phyloP scores from a whole-genome alignment of 2,113 vertebrate species.

The Gallinago media region DNA sequence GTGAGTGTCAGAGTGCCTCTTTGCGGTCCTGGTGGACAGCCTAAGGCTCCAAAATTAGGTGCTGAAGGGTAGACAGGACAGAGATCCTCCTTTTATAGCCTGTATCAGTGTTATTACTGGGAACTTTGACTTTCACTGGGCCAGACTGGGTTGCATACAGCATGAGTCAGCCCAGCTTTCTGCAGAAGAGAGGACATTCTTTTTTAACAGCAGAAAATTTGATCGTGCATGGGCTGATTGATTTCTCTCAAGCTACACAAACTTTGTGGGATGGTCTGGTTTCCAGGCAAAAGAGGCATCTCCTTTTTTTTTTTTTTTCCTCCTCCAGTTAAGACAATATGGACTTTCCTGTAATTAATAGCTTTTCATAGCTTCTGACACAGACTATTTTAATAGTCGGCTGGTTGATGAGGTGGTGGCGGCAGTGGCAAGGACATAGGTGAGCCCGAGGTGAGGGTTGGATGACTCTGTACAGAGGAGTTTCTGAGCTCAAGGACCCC shows the following conservation, averaged over 20 bases:
- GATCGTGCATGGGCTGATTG: neutral
- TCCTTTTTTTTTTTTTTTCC: neutral
- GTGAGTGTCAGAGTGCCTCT: neutral
- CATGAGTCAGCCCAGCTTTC: neutral
- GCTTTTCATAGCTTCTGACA: neutral
- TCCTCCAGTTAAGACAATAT: neutral
- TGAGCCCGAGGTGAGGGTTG: too few species aligned
- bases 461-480: too few species aligned
- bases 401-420: too few species aligned
- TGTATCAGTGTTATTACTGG: neutral
- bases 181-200: neutral
- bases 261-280: neutral
- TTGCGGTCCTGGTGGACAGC: neutral
- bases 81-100: neutral
- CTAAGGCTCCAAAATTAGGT: neutral
- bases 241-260: neutral
- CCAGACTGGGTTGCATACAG: neutral
- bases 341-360: neutral
- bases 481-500: too few species aligned
- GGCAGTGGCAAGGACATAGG: too few species aligned
- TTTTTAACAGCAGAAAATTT: neutral
- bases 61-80: neutral
- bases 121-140: neutral
- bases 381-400: neutral
- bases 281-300: neutral